Conservation (phyloP, 2,888 invertebrate species). For the Trissolcus japonicus region DNA sequence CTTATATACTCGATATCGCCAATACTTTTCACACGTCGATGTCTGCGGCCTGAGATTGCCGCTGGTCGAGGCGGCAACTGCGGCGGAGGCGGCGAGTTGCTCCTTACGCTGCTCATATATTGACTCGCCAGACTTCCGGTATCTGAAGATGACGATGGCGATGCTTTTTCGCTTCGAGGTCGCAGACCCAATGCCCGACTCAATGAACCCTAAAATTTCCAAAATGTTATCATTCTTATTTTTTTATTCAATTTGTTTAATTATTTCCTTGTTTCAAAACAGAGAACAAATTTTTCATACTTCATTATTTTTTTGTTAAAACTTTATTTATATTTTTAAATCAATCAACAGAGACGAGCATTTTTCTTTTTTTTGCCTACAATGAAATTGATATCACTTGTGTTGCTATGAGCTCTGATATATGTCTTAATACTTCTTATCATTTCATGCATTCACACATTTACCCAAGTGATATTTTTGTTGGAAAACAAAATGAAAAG, state of each 20-base stretch:
- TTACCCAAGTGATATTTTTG: too few relatives aligned
- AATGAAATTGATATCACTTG: constrained; percentile 4
- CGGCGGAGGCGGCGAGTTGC: constrained; percentile 80
- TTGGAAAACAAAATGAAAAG: too few relatives aligned
- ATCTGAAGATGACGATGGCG: constrained; percentile 82
- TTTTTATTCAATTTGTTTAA: not conserved
- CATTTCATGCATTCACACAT: too few relatives aligned
- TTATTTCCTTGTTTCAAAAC: not conserved
- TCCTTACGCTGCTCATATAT: constrained; percentile 78
- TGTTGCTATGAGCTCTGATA: too few relatives aligned
- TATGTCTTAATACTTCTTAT: too few relatives aligned
- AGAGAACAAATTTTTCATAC: too few relatives aligned
- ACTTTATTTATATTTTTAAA: not conserved
- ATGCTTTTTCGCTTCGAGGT: constrained; percentile 81
- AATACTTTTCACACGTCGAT: constrained; percentile 84
- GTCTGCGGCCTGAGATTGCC: constrained; percentile 77
- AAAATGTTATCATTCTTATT: not conserved
- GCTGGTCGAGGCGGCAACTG: constrained; percentile 73
- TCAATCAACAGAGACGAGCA: not conserved
- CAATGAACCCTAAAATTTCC: constrained; percentile 82
- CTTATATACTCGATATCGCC: constrained; percentile 82
- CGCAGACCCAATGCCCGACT: constrained; percentile 83
- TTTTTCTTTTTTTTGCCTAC: not conserved
- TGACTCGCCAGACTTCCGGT: constrained; percentile 79
- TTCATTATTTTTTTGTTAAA: not conserved